A percentile compares a stretch with the other conserved stretches of the same genome.
phyloP scores from a whole-genome alignment of 92 coral and sea anemone species.

The Zoanthus sansibaricus region DNA sequence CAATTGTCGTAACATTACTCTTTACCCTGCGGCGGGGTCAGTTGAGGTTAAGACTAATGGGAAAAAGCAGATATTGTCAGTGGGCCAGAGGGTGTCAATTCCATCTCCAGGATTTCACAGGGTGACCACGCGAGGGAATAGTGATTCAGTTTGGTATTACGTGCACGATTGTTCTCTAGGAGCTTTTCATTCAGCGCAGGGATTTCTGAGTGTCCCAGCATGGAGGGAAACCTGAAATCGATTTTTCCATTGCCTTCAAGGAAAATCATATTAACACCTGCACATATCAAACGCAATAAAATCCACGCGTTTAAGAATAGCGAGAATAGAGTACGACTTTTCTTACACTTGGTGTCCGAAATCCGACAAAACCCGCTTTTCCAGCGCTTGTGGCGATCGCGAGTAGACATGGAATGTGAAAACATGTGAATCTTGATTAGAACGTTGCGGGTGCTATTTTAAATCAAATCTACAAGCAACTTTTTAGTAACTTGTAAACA shows the following conservation, averaged over 20 bases:
- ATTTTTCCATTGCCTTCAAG: background rate
- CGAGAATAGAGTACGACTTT: too few relatives aligned
- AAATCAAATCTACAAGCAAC: too few relatives aligned
- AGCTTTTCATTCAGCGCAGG: slow-evolving; percentile 53
- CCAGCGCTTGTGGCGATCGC: too few relatives aligned
- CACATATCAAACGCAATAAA: background rate
- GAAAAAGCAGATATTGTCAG: slow-evolving; percentile 15
- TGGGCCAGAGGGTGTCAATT: slow-evolving; percentile 53
- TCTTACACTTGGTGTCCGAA: too few relatives aligned
- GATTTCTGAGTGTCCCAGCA: slow-evolving; percentile 48
- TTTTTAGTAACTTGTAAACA: too few relatives aligned
- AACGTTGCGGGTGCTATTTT: too few relatives aligned
- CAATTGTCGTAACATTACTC: slow-evolving; percentile 40
- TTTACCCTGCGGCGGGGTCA: slow-evolving; percentile 18
- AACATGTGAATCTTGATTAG: too few relatives aligned
- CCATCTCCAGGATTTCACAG: slow-evolving; percentile 57
- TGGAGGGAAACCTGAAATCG: slow-evolving; percentile 1
- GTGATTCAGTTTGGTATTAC: slow-evolving; percentile 64
- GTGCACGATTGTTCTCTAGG: slow-evolving; percentile 62
- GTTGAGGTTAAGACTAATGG: slow-evolving; percentile 29
- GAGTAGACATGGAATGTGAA: too few relatives aligned
- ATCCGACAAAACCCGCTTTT: too few relatives aligned
- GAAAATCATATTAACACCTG: background rate
- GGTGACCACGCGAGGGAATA: slow-evolving; percentile 46
- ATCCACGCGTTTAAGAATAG: background rate